Conservation (phyloP, 1,140 invertebrate genomes). For the Hestina assimilis region DNA sequence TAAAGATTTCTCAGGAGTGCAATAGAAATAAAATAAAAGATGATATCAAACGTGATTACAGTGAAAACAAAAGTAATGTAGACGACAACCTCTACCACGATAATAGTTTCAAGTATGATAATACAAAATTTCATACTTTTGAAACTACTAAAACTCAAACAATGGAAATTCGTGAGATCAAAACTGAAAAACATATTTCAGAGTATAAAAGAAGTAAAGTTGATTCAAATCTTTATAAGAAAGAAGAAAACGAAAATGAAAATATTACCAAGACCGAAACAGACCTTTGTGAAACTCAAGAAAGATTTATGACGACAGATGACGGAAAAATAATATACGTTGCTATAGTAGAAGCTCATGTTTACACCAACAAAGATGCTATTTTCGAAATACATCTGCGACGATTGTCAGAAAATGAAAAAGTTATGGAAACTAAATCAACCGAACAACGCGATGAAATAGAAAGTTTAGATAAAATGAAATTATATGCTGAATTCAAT, state of each 20-base stretch:
- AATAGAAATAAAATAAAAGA: constrained; percentile 33
- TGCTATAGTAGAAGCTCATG: constrained; percentile 64
- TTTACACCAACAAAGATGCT: constrained; percentile 62
- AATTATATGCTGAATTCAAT: neutral
- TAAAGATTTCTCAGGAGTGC: constrained; percentile 36
- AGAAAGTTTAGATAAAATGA: constrained; percentile 17
- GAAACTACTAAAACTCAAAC: constrained; percentile 23
- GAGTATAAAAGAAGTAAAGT: constrained; percentile 28
- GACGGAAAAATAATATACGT: constrained; percentile 50
- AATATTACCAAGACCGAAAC: constrained; percentile 29
- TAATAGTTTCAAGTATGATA: no score
- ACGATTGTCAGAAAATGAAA: constrained; percentile 33
- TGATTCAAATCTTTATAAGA: constrained; percentile 3
- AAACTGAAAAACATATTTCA: constrained; percentile 14
- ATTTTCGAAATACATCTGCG: constrained; percentile 39
- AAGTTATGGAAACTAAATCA: neutral
- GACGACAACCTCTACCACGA: no score
- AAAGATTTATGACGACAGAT: constrained; percentile 12
- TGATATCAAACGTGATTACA: no score
- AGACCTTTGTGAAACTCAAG: constrained; percentile 26
- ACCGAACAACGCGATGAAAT: constrained; percentile 29
- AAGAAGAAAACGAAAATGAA: neutral
- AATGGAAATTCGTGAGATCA: constrained; percentile 17
- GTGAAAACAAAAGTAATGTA: no score
- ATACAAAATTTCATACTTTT: no score